Evolutionary conservation across 2,113 vertebrate species (phyloP), one percentile per base, ranked within the genome.

Genomic region (Clupea harengus): DNA sequence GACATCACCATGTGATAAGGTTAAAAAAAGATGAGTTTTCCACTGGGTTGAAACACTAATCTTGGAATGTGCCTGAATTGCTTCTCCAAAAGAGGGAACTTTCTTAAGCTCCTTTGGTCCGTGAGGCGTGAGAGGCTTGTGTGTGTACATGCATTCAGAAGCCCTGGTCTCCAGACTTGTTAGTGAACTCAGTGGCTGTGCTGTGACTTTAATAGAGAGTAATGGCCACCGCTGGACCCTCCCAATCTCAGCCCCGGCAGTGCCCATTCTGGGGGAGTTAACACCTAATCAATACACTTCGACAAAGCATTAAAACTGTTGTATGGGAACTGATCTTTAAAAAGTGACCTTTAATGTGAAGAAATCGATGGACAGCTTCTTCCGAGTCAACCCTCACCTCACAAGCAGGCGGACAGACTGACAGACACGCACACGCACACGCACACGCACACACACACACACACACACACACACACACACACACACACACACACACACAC

Each of bases 251-350:
- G 15, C n/a, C 7, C 80, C 50, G 83, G 86, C 83, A 44, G 78
- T 47, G 44, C 25, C 18, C 52, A 83, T 44, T 72, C 47, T 13
- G 81, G 44, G 39, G 18, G 85, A 80, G 81, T 85, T 84, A 85
- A 82, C 85, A 64, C 47, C 32, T 50, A 87, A 90, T 90, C 91
- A 81, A 89, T 90, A 86, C 57, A 50, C 49, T 60, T 89, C 64
- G 83, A 86, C 81, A 75, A 86, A 88, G 32, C 84, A 80, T 84
- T 80, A 81, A 81, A 81, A 67, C 49, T 72, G 86, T 81, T 82
- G 87, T 52, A n/a, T 86, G 81, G 83, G 81, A 88, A 83, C 32
- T 52, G 83, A 86, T 85, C 81, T 82, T 84, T 84, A 46, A 82
- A 88, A 85, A 25, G 39, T 67, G 60, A 85, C 82, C 81, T 81